A percentile compares a stretch with the other conserved stretches of the same genome.
phyloP scores from a whole-genome alignment of 2,888 invertebrate species.

The Dioctria linearis region DNA sequence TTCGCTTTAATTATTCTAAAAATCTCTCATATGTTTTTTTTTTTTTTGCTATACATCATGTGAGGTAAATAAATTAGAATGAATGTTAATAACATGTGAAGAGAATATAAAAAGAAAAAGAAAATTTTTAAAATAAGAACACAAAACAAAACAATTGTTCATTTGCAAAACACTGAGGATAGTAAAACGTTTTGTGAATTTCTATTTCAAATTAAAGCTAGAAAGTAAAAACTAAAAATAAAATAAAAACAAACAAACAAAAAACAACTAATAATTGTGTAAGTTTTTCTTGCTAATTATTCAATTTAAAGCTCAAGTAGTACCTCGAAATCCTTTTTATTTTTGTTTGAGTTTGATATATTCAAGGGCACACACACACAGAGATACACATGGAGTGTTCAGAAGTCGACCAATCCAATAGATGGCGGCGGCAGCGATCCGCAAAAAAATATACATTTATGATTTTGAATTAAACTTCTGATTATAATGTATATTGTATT shows the following conservation, averaged over 20 bases:
- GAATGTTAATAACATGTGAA: background rate
- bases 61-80: background rate
- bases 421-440: constrained; percentile 69
- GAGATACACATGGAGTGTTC: constrained; percentile 56
- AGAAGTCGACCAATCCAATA: constrained; percentile 66
- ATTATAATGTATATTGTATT: background rate
- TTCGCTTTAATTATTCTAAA: background rate
- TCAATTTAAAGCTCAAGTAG: constrained; percentile 60
- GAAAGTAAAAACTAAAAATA: background rate
- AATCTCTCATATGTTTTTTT: background rate
- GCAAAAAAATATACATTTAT: constrained; percentile 64
- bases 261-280: constrained; percentile 32
- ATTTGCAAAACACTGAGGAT: constrained; percentile 43
- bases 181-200: constrained; percentile 21
- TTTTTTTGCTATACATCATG: constrained; percentile 24
- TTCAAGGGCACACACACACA: constrained; percentile 58
- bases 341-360: constrained; percentile 40
- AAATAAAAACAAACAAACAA: too few species aligned
- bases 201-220: constrained; percentile 43
- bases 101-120: constrained; percentile 8
- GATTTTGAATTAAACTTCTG: constrained; percentile 62
- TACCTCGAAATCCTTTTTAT: constrained; percentile 72
- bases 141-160: background rate
- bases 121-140: constrained; percentile 1
- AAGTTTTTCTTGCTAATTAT: constrained; percentile 48